Base-by-base conservation (phyloP, 1,140 invertebrate genomes). In the Panagrolaimus sp. region DNA sequence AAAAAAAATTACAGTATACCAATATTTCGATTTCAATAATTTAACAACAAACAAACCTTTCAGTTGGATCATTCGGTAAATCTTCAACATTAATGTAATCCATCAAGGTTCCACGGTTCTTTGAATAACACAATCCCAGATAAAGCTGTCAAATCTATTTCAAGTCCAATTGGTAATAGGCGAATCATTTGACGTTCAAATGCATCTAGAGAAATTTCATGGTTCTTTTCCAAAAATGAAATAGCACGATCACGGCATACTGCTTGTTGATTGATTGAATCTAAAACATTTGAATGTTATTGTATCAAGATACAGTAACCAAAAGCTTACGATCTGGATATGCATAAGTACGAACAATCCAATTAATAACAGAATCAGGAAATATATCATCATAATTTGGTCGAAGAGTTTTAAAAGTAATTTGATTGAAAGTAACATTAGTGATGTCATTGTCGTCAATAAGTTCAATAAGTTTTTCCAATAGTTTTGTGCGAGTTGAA, bases 31-130 rank as follows among this genome's bases (percentile, higher is more conserved):
- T n/a, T n/a, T n/a, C n/a, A n/a, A n/a, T n/a, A n/a, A n/a, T n/a
- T n/a, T n/a, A 25, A 5, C 51, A 25, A 57, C 13, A 57, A 13
- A 57, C 51, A 20, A 25, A 57, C 51, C 51, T 20, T 57, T 57
- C 14, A 8, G 20, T 16, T 1, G 51, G 16, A 16, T 13, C n/a
- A 20, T 14, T 11, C n/a, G 51, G 51, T 27, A 57, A 20, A 13
- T 13, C n/a, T 11, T 57, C 51, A 57, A 57, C 51, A 57, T 57
- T 57, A 14, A 57, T 11, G 20, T 57, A 57, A 8, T 57, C 51
- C 9, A 57, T 20, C 2, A 57, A 11, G 4, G 20, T 20, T 25
- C 51, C 51, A 11, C n/a, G 51, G 11, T 25, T 57, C 27, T 27
- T 57, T 57, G n/a, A 57, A 25, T 11, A 57, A 25, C 4, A 16